These are phyloP conservation scores for Nanorana parkeri DNA, from an alignment of 2,113 vertebrate species.

Conservation along the genomic window DNA sequence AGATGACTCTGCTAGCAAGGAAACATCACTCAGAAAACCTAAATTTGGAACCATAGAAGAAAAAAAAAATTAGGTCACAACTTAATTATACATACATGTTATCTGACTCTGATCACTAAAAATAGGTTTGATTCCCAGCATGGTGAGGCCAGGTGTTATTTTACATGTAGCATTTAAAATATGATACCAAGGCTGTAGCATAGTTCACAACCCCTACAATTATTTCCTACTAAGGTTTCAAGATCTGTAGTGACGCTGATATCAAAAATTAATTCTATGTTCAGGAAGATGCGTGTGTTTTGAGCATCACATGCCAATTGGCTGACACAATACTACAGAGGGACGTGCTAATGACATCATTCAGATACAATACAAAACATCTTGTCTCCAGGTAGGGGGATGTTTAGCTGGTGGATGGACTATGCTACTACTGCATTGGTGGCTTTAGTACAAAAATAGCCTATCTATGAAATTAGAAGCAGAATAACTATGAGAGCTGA, in stretches of 20 bases:
- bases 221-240: not conserved
- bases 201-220: conserved; percentile 48
- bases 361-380: not conserved
- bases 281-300: not conserved
- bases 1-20: too few species aligned
- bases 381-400: not conserved
- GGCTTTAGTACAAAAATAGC: not conserved
- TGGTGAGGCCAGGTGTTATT: conserved; percentile 72
- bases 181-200: conserved; percentile 70
- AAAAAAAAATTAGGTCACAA: not conserved
- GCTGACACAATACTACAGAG: not conserved
- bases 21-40: not conserved
- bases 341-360: not conserved
- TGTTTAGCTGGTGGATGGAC: not conserved
- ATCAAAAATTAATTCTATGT: not conserved
- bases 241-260: not conserved
- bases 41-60: not conserved
- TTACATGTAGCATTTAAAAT: conserved; percentile 66
- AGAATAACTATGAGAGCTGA: too few species aligned
- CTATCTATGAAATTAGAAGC: not conserved
- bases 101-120: conserved; percentile 65
- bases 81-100: not conserved
- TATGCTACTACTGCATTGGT: not conserved
- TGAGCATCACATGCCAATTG: too few species aligned
- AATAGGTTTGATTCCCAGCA: conserved; percentile 71